Evolutionary conservation across 1,140 invertebrate species (phyloP), one percentile per base, ranked within the genome.

Genomic region (Lepidurus arcticus): DNA sequence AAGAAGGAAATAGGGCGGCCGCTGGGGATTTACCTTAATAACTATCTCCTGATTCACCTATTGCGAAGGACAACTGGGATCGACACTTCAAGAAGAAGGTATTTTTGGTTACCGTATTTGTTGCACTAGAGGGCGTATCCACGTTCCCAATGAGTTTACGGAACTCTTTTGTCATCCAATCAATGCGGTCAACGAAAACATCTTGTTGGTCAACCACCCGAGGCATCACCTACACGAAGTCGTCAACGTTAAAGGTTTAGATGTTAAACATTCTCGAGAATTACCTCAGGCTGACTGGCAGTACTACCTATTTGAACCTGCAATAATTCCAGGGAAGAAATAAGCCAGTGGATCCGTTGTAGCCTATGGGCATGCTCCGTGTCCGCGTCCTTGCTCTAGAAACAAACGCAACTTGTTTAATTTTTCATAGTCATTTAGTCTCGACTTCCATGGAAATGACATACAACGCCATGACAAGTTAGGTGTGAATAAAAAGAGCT

Each of bases 21-120:
- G 53, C 8, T 65, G 53, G 13, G 53, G 53, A 21, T 65, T 65
- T 11, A 65, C 53, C 21, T 65, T 65, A n/a, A 65, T 65, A 65
- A 65, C 53, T 65, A 65, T 21, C 53, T 65, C 53, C 53, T 65
- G 53, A n/a, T 65, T 16, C 9, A 65, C 53, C 53, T 65, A 65
- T 65, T n/a, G 7, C 53, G 21, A 10, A 10, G 21, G 7, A 13
- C 53, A 13, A 65, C 8, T 7, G 13, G 7, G 13, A 21, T n/a
- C 5, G 13, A 21, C n/a, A 65, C 8, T n/a, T 11, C 10, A 47
- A 47, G 16, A 7, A 11, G 45, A 47, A 47, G 10, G 16, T 16
- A 47, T 47, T 11, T 47, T 11, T 47, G 6, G 10, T 13, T 65
- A 65, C 53, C 53, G 53, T n/a, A 1, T 16, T 21, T 65, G 16